Evolutionary conservation across 2,888 invertebrate genomes (phyloP).

Genomic region (Harpagoxenus sublaevis): DNA sequence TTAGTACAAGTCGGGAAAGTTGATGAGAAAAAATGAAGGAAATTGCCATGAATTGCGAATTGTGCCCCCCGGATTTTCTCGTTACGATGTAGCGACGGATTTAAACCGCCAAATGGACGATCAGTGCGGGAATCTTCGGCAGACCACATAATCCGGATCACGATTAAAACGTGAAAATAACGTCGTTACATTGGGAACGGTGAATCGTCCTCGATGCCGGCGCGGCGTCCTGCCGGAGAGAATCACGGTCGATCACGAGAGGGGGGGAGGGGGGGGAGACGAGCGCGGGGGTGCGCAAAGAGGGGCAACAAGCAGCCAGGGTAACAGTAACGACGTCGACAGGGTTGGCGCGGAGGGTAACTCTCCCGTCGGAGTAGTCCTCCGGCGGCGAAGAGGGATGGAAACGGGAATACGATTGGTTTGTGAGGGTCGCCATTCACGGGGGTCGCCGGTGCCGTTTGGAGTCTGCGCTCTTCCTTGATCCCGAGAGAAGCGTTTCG

Average conservation of each 20-base stretch:
- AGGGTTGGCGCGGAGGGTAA: constrained; percentile 77
- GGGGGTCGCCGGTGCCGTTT: constrained; percentile 82
- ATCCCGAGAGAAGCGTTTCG: constrained; percentile 80
- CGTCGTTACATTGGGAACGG: constrained; percentile 64
- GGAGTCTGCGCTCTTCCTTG: constrained; percentile 85
- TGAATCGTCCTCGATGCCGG: constrained; percentile 53
- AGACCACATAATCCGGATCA: constrained; percentile 62
- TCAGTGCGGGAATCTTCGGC: constrained; percentile 17
- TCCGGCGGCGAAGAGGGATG: constrained; percentile 84
- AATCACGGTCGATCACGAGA: constrained; percentile 57
- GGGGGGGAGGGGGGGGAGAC: constrained; percentile 22
- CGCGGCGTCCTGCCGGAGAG: constrained; percentile 55
- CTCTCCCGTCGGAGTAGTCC: constrained; percentile 77
- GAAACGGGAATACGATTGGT: constrained; percentile 86
- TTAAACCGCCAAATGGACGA: constrained; percentile 47
- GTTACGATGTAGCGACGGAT: constrained; percentile 28
- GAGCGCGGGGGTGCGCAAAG: constrained; percentile 42
- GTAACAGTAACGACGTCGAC: constrained; percentile 77
- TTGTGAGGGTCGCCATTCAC: constrained; percentile 86
- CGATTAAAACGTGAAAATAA: constrained; percentile 74
- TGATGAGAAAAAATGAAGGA: constrained; percentile 6
- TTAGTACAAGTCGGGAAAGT: background rate
- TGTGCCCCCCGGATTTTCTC: constrained; percentile 7
- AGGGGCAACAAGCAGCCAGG: constrained; percentile 62
- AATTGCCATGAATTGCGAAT: constrained; percentile 29